phyloP scores from a whole-genome alignment of 2,113 vertebrate species.

The Tetrao urogallus region DNA sequence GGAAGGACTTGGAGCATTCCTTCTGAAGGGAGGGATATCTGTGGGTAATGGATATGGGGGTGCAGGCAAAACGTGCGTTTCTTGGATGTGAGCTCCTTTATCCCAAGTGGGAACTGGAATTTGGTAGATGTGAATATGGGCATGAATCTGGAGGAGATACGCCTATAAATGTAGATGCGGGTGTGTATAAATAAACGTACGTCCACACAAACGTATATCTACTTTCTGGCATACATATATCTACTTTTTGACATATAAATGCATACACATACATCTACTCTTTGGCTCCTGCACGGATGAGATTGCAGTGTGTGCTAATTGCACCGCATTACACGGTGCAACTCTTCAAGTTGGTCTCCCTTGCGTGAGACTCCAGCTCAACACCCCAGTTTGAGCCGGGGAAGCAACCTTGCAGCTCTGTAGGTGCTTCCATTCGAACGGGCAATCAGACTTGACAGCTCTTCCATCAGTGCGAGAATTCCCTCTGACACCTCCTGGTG shows the following conservation, averaged over 20 bases:
- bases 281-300: rapidly evolving
- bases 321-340: rapidly evolving
- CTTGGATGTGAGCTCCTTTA: not conserved
- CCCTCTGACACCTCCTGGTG: slow-evolving; percentile 64
- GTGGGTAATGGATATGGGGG: not conserved
- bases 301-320: rapidly evolving
- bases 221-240: rapidly evolving
- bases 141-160: no score
- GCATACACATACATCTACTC: not conserved
- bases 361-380: rapidly evolving
- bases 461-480: slow-evolving; percentile 7
- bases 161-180: no score
- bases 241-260: not conserved
- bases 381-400: not conserved
- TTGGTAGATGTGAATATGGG: not conserved
- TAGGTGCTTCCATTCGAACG: slow-evolving; percentile 40
- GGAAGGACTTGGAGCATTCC: not conserved
- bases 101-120: not conserved
- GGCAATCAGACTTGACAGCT: slow-evolving; percentile 56
- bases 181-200: not conserved
- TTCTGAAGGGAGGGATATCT: not conserved
- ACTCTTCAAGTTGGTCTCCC: not conserved
- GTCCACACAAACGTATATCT: not conserved
- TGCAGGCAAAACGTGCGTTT: rapidly evolving
- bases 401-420: not conserved